Evolutionary conservation across 2,888 invertebrate genomes (phyloP).

Genomic region (Axea sp.): DNA sequence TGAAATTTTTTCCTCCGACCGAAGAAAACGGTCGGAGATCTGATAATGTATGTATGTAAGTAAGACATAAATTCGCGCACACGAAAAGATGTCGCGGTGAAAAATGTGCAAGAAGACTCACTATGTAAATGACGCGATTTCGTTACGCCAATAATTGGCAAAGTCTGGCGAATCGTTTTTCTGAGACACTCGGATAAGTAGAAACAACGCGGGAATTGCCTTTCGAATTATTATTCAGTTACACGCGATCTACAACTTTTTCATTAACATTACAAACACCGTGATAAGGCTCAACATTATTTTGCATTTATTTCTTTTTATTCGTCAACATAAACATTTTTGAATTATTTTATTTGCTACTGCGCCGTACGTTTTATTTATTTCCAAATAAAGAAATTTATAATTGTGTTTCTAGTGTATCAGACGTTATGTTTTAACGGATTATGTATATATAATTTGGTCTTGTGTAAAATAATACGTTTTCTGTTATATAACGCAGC

Average conservation of each 20-base stretch:
- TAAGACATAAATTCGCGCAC: slow-evolving; percentile 48
- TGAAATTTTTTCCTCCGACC: slow-evolving; percentile 13
- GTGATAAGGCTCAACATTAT: too few relatives aligned
- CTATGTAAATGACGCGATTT: slow-evolving; percentile 57
- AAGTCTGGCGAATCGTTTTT: slow-evolving; percentile 50
- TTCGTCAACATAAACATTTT: too few relatives aligned
- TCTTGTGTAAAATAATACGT: neutral
- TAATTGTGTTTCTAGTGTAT: too few relatives aligned
- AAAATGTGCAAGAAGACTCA: slow-evolving; percentile 36
- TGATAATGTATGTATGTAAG: slow-evolving; percentile 35
- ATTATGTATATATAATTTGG: too few relatives aligned
- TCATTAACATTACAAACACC: slow-evolving; percentile 14
- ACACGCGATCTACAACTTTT: slow-evolving; percentile 49
- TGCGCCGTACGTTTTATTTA: too few relatives aligned
- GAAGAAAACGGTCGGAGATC: slow-evolving; percentile 17
- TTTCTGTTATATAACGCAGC: slow-evolving; percentile 1
- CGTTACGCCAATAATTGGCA: slow-evolving; percentile 53
- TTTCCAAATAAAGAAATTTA: too few relatives aligned
- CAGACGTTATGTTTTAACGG: too few relatives aligned
- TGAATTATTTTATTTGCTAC: too few relatives aligned
- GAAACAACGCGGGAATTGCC: slow-evolving; percentile 41
- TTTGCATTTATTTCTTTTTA: too few relatives aligned
- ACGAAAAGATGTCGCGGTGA: slow-evolving; percentile 45
- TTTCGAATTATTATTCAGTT: slow-evolving; percentile 54
- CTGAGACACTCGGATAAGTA: slow-evolving; percentile 41